phyloP scores from a whole-genome alignment of 2,113 vertebrate genomes.

The Calonectris borealis region DNA sequence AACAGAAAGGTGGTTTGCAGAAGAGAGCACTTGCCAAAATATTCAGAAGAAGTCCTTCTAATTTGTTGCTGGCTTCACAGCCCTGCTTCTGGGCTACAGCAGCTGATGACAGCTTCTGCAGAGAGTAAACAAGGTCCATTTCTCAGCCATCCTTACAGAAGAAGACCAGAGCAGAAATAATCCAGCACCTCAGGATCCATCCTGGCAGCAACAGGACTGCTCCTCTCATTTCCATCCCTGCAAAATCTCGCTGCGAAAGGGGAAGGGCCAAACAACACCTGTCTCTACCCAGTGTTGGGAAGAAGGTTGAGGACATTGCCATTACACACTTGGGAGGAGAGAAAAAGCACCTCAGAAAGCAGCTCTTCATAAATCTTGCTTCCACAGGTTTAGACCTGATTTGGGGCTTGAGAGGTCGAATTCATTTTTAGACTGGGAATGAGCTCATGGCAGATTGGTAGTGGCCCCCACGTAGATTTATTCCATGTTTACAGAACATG shows the following conservation, averaged over 20 bases:
- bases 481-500: neutral
- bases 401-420: neutral
- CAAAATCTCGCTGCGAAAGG: neutral
- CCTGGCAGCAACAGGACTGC: neutral
- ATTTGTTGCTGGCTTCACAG: neutral
- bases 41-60: neutral
- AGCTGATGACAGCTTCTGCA: neutral
- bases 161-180: neutral
- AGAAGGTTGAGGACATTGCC: neutral
- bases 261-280: neutral
- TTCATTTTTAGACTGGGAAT: neutral
- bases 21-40: neutral
- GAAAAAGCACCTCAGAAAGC: neutral
- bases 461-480: neutral
- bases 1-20: neutral
- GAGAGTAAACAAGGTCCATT: neutral
- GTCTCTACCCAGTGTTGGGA: fast-evolving
- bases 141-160: neutral
- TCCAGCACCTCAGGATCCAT: neutral
- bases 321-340: neutral
- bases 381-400: neutral
- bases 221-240: neutral
- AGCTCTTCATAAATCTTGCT: neutral
- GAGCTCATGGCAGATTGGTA: neutral
- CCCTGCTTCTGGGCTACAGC: neutral